Evolutionary conservation across 2,888 invertebrate species (phyloP).

Genomic region (Aleiodes testaceus): DNA sequence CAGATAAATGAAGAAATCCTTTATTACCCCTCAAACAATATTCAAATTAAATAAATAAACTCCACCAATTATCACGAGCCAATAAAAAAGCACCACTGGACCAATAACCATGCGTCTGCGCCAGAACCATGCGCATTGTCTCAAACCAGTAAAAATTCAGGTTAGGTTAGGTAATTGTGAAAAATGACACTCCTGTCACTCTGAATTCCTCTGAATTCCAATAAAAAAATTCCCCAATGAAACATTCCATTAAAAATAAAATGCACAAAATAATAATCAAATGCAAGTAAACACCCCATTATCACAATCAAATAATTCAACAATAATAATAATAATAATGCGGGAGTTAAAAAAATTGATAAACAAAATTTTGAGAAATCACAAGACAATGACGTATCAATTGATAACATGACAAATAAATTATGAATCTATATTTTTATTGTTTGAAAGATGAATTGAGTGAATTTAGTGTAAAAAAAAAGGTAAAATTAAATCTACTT

Average conservation of each 20-base stretch:
- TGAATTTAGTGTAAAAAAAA: neutral
- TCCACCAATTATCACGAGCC: too few relatives aligned
- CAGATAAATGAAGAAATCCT: too few relatives aligned
- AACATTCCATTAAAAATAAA: neutral
- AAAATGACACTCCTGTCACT: slow-evolving; percentile 1
- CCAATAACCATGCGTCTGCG: neutral
- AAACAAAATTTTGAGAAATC: slow-evolving; percentile 2
- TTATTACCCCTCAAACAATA: too few relatives aligned
- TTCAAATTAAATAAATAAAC: too few relatives aligned
- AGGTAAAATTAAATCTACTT: neutral
- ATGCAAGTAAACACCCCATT: too few relatives aligned
- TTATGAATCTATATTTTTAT: neutral
- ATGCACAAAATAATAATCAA: too few relatives aligned
- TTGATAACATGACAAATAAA: slow-evolving; percentile 40
- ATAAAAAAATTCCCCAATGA: neutral
- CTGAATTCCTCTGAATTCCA: neutral
- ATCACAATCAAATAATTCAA: neutral
- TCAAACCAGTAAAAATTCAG: neutral
- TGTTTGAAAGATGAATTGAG: neutral
- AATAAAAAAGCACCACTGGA: too few relatives aligned
- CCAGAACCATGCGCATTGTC: neutral
- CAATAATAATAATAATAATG: slow-evolving; percentile 8
- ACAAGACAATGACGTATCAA: slow-evolving; percentile 19
- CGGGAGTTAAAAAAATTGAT: slow-evolving; percentile 9
- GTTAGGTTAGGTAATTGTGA: neutral